A percentile compares a stretch with the other conserved stretches of the same genome.
Evolutionary conservation across 2,888 invertebrate species (phyloP).

Genomic region (Plutella xylostella): DNA sequence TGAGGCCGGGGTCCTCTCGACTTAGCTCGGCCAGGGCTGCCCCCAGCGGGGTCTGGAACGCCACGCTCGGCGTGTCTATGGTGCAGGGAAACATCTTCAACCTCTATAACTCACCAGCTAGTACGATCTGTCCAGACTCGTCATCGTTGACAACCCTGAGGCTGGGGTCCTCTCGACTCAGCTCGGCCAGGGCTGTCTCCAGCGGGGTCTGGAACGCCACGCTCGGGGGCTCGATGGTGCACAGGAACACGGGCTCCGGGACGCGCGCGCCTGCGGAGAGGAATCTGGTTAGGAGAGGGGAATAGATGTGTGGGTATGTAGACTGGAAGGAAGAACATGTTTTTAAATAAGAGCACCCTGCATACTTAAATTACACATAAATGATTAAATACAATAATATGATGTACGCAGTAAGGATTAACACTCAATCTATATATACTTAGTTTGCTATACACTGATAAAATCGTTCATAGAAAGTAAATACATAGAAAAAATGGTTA

Average conservation of each 20-base stretch:
- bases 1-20: constrained; percentile 92
- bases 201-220: constrained; percentile 78
- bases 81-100: constrained; percentile 83
- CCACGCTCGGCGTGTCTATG: constrained; percentile 89
- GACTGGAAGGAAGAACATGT: no score
- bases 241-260: constrained; percentile 97
- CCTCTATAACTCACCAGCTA: constrained; percentile 70
- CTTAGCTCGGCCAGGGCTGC: constrained; percentile 82
- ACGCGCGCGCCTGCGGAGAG: constrained; percentile 72
- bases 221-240: constrained; percentile 94
- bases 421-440: no score
- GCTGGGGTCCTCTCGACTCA: constrained; percentile 94
- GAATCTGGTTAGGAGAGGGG: no score
- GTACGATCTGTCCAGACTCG: constrained; percentile 88
- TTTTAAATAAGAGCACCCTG: no score
- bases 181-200: constrained; percentile 82
- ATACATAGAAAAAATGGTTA: no score
- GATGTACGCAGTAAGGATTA: no score
- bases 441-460: no score
- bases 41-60: constrained; percentile 81
- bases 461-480: no score
- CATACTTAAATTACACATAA: no score
- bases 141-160: constrained; percentile 78
- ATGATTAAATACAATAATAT: no score
- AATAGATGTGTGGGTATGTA: no score